These are phyloP conservation scores for Amphiprion ocellaris DNA, from an alignment of 2,113 vertebrate species.

Conservation along the genomic window DNA sequence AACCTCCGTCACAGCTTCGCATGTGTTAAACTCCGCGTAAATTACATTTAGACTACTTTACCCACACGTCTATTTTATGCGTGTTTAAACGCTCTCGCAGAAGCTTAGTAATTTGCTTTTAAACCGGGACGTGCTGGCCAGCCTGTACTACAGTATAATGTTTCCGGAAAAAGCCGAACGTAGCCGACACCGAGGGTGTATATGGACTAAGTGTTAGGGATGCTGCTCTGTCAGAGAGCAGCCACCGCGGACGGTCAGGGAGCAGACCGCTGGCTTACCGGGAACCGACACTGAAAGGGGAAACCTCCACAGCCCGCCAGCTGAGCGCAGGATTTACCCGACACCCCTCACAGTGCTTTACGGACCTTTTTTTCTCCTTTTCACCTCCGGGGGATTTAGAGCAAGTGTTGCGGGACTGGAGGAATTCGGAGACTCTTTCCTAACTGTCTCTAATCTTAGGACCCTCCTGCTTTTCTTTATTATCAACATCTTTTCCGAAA, in stretches of 20 bases:
- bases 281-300: conserved; percentile 3
- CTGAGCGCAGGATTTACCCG: conserved; percentile 21
- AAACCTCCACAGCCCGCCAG: background rate
- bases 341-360: conserved; percentile 13
- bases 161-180: conserved; percentile 53
- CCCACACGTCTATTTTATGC: too few relatives aligned
- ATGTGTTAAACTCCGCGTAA: too few relatives aligned
- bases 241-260: conserved; percentile 20
- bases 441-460: conserved; percentile 20
- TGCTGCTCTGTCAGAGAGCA: conserved; percentile 37
- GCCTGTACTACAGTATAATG: background rate
- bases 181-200: conserved; percentile 46
- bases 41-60: too few relatives aligned
- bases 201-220: conserved; percentile 3
- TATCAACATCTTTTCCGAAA: conserved; percentile 10
- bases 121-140: background rate
- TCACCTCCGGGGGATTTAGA: too few relatives aligned
- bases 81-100: too few relatives aligned
- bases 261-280: background rate
- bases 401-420: conserved; percentile 15
- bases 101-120: background rate
- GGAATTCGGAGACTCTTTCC: conserved; percentile 37
- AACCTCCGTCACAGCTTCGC: too few relatives aligned
- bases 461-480: background rate
- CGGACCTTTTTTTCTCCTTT: background rate